Percentiles rank a stretch among this genome's conserved stretches.
Conservation (phyloP, 2,113 vertebrate species). For the Centropus bengalensis region DNA sequence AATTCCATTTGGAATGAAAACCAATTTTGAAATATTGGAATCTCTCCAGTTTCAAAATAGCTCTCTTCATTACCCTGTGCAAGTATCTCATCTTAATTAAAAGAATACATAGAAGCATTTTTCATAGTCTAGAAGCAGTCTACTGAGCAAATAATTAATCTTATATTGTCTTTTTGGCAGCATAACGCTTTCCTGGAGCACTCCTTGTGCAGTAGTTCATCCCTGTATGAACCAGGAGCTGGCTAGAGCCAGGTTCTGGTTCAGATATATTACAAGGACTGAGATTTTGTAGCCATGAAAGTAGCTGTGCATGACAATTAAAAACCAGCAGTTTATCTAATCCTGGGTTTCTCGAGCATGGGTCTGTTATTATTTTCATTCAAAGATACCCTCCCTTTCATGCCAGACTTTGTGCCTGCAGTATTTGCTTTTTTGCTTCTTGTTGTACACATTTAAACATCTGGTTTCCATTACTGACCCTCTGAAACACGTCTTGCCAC, state of each 20-base stretch:
- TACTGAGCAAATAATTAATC: conserved; percentile 35
- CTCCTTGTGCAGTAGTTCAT: conserved; percentile 2
- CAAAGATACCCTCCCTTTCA: not conserved
- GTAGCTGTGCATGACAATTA: not conserved
- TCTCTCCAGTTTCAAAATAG: conserved; percentile 16
- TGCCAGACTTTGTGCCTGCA: not conserved
- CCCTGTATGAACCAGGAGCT: conserved; percentile 13
- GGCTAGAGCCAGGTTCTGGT: conserved; percentile 2
- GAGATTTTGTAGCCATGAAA: conserved; percentile 7
- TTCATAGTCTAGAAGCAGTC: conserved; percentile 19
- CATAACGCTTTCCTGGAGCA: not conserved
- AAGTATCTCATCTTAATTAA: conserved; percentile 48
- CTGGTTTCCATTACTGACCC: conserved; percentile 17
- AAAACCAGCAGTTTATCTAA: not conserved
- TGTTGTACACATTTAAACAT: not conserved
- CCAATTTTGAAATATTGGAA: not conserved
- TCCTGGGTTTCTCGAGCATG: not conserved
- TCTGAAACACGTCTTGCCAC: conserved; percentile 9
- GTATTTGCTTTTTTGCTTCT: conserved; percentile 9
- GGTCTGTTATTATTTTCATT: not conserved
- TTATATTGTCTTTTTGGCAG: conserved; percentile 44
- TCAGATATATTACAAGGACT: not conserved
- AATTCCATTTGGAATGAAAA: not conserved
- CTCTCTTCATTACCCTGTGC: conserved; percentile 8
- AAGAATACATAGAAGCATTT: conserved; percentile 47